A percentile compares a stretch with the other conserved stretches of the same genome.
These are phyloP conservation scores for Aphaenogaster floridana DNA, from an alignment of 1,140 invertebrate genomes.

Conservation along the genomic window DNA sequence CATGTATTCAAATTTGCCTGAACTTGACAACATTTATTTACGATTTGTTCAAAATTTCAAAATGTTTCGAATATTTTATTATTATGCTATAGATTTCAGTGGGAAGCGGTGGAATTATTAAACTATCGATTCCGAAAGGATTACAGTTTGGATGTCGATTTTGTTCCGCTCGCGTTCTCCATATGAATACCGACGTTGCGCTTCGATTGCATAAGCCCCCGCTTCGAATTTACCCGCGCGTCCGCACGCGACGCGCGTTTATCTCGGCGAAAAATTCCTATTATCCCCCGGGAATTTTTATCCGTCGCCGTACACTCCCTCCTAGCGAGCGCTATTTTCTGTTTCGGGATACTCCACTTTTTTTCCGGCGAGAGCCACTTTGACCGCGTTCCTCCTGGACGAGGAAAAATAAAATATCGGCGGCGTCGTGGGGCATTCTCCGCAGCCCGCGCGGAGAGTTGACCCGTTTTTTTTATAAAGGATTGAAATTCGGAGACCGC, in stretches of 20 bases:
- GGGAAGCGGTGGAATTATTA: neutral
- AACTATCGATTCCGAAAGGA: neutral
- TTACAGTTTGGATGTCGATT: neutral
- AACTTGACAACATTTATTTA: neutral
- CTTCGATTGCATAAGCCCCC: neutral
- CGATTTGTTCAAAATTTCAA: neutral
- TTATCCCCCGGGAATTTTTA: slow-evolving; percentile 72
- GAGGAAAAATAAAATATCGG: slow-evolving; percentile 72
- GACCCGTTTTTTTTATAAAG: slow-evolving; percentile 74
- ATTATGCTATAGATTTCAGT: neutral
- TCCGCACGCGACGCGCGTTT: slow-evolving; percentile 28
- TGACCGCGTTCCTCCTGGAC: slow-evolving; percentile 65
- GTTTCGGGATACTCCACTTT: slow-evolving; percentile 27
- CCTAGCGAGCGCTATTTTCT: slow-evolving; percentile 63
- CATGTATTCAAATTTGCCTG: neutral
- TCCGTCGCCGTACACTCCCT: slow-evolving; percentile 37
- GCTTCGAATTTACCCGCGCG: slow-evolving; percentile 19
- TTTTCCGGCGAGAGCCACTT: slow-evolving; percentile 31
- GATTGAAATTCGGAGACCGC: slow-evolving; percentile 80
- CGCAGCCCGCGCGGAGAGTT: neutral
- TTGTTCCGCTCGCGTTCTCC: neutral
- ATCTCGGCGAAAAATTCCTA: slow-evolving; percentile 69
- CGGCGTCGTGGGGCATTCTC: slow-evolving; percentile 52
- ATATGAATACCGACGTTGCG: neutral
- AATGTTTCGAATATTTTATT: neutral